Conservation (phyloP, 2,888 invertebrate genomes). For the Blastobasis lacticolella region DNA sequence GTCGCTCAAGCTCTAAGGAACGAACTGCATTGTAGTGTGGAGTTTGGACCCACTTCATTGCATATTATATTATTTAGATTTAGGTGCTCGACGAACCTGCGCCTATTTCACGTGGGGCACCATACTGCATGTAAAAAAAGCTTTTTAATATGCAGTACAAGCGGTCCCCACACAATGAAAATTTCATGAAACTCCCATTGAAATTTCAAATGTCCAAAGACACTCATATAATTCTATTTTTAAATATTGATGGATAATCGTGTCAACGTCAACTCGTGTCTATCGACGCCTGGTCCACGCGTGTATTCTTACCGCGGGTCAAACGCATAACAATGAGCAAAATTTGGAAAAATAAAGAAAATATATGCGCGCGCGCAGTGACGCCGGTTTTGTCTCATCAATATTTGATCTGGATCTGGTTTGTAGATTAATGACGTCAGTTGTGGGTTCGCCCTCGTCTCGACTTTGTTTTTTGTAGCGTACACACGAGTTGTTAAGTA, state of each 20-base stretch:
- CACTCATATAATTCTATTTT: not conserved
- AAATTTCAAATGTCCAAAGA: not conserved
- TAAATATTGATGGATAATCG: too few species aligned
- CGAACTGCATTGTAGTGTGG: not conserved
- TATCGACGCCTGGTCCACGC: too few species aligned
- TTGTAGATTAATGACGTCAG: slow-evolving; percentile 36
- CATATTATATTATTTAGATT: not conserved
- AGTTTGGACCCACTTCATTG: not conserved
- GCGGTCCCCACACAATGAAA: slow-evolving; percentile 1
- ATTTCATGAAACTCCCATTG: not conserved
- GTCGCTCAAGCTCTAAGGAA: too few species aligned
- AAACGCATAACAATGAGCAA: slow-evolving; percentile 15
- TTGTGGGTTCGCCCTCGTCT: not conserved
- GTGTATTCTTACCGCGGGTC: slow-evolving; percentile 7
- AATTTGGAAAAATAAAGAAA: slow-evolving; percentile 21
- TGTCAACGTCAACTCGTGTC: too few species aligned
- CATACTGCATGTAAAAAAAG: too few species aligned
- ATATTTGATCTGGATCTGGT: slow-evolving; percentile 50
- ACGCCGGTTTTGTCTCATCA: slow-evolving; percentile 38
- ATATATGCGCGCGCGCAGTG: slow-evolving; percentile 31
- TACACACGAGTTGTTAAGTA: not conserved
- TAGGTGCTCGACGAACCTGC: not conserved
- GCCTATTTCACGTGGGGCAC: too few species aligned
- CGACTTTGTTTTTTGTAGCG: not conserved
- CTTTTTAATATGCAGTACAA: too few species aligned